Percentiles rank a stretch among this genome's conserved stretches.
These are phyloP conservation scores for Pipra filicauda DNA, from an alignment of 2,113 vertebrate species.

Conservation along the genomic window DNA sequence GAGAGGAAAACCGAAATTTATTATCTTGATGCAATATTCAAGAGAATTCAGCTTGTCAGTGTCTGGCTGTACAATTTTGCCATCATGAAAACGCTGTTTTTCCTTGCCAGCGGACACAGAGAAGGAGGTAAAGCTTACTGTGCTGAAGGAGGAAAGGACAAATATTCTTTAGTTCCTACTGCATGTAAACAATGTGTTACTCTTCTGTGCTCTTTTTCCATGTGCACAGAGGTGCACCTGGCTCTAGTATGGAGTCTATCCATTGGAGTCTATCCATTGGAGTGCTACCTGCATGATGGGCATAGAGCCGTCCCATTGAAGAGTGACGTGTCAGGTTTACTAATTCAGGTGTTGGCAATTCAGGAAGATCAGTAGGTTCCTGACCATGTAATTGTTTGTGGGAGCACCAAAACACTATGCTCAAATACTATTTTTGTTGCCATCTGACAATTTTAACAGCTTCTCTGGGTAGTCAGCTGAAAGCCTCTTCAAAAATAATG, in stretches of 20 bases:
- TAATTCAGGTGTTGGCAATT: neutral
- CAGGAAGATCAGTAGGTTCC: neutral
- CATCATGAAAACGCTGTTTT: accelerated
- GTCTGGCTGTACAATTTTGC: neutral
- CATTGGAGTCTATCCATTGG: neutral
- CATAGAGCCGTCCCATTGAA: neutral
- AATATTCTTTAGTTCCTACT: neutral
- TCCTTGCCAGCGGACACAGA: neutral
- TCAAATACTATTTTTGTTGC: neutral
- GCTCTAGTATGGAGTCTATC: neutral
- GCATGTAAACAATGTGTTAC: neutral
- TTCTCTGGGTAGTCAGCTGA: neutral
- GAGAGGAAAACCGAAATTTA: neutral
- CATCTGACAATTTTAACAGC: neutral
- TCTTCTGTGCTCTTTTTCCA: neutral
- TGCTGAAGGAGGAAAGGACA: neutral
- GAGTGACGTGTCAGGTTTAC: neutral
- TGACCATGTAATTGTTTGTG: conserved; percentile 6
- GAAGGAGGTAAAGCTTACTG: neutral
- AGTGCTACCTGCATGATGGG: neutral
- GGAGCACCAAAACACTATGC: neutral
- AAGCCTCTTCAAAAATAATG: neutral
- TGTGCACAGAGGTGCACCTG: neutral
- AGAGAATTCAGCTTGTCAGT: neutral
- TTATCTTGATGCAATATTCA: neutral